Percentiles rank a stretch among this genome's conserved stretches.
These are phyloP conservation scores for Limenitis camilla DNA, from an alignment of 2,888 invertebrate genomes.

Conservation along the genomic window DNA sequence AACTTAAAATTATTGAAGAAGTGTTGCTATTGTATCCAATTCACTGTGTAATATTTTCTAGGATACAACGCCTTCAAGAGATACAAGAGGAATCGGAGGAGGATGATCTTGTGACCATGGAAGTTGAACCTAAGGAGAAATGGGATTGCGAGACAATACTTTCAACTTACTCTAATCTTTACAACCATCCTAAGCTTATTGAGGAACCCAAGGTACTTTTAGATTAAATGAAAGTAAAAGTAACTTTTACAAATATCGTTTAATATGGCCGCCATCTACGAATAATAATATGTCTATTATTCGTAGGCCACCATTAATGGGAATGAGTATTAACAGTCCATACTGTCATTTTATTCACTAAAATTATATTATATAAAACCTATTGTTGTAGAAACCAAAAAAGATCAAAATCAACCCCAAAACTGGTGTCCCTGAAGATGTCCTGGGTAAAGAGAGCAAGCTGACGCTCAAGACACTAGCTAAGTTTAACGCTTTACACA, in stretches of 20 bases:
- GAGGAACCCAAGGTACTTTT: constrained; percentile 77
- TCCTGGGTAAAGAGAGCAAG: constrained; percentile 76
- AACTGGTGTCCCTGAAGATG: constrained; percentile 83
- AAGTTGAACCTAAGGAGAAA: constrained; percentile 77
- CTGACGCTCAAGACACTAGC: constrained; percentile 82
- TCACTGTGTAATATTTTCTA: constrained; percentile 25
- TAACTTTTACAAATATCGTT: not conserved
- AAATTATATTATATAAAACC: not conserved
- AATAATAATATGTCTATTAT: too few relatives aligned
- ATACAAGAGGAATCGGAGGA: constrained; percentile 72
- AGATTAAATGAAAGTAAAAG: not conserved
- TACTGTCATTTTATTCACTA: not conserved
- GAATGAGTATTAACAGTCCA: too few relatives aligned
- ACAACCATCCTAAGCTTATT: constrained; percentile 94
- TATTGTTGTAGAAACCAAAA: constrained; percentile 50
- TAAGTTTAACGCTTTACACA: constrained; percentile 70
- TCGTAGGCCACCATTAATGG: too few relatives aligned
- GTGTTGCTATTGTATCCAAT: too few relatives aligned
- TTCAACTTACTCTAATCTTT: constrained; percentile 91
- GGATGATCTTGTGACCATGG: constrained; percentile 70
- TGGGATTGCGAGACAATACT: constrained; percentile 96
- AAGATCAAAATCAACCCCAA: constrained; percentile 82
- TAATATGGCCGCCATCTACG: not conserved
- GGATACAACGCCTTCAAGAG: constrained; percentile 61
- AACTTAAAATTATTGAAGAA: too few relatives aligned